Conservation (phyloP, 2,888 invertebrate species). For the Lasioglossum morio region DNA sequence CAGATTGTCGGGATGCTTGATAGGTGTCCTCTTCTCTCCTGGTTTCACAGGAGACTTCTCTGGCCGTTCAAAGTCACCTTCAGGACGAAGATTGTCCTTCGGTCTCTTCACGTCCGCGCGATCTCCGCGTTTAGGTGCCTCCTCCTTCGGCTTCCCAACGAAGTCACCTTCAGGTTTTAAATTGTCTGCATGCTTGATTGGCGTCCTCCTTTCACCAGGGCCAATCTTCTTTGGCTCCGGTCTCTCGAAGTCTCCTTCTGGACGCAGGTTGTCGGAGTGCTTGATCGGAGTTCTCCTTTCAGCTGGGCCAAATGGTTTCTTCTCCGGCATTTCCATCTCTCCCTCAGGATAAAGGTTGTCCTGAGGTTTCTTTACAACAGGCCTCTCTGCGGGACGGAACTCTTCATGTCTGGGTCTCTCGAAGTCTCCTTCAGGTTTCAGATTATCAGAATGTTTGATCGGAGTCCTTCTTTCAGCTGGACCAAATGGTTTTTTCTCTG, state of each 20-base stretch:
- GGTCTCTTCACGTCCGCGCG: slow-evolving; percentile 83
- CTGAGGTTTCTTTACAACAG: slow-evolving; percentile 84
- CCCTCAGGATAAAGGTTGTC: slow-evolving; percentile 79
- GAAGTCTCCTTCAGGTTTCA: slow-evolving; percentile 86
- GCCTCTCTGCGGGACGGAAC: slow-evolving; percentile 85
- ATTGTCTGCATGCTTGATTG: slow-evolving; percentile 84
- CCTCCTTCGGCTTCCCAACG: slow-evolving; percentile 82
- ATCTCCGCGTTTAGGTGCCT: slow-evolving; percentile 78
- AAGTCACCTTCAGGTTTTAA: slow-evolving; percentile 85
- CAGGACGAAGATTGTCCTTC: slow-evolving; percentile 80
- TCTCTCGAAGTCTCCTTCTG: slow-evolving; percentile 81
- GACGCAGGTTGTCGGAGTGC: slow-evolving; percentile 85
- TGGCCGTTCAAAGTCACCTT: slow-evolving; percentile 85
- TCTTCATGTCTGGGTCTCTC: slow-evolving; percentile 80
- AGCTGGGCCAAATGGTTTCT: slow-evolving; percentile 76
- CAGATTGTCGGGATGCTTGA: slow-evolving; percentile 85
- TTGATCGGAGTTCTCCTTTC: slow-evolving; percentile 84
- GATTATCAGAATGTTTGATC: slow-evolving; percentile 81
- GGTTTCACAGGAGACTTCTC: slow-evolving; percentile 83
- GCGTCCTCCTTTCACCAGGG: slow-evolving; percentile 84
- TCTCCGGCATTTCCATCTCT: slow-evolving; percentile 52
- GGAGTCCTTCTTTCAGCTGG: slow-evolving; percentile 86
- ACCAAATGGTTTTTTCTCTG: not conserved
- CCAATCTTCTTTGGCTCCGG: slow-evolving; percentile 84
- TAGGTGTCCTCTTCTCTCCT: slow-evolving; percentile 74